Evolutionary conservation across 1,140 invertebrate genomes (phyloP).

Genomic region (Vanessa tameamea): DNA sequence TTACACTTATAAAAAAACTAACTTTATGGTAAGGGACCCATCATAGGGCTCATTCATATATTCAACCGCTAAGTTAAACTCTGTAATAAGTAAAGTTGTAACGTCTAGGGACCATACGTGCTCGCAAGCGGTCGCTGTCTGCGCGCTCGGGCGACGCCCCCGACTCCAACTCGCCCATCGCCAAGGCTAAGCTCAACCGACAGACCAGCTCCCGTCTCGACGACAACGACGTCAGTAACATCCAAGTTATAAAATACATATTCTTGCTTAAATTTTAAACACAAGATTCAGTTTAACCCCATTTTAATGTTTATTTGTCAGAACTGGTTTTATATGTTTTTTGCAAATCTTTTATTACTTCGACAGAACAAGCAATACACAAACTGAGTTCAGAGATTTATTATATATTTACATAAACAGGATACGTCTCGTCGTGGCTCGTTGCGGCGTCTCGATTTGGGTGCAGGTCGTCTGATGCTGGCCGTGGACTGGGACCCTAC

Average conservation of each 20-base stretch:
- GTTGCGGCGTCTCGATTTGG: slow-evolving; percentile 52
- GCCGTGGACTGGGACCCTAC: slow-evolving; percentile 95
- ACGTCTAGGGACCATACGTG: background rate
- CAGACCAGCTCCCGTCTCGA: slow-evolving; percentile 5
- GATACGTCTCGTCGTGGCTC: slow-evolving; percentile 26
- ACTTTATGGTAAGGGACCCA: too few relatives aligned
- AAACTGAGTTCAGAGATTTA: background rate
- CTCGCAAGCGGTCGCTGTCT: background rate
- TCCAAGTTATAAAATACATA: background rate
- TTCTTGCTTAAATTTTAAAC: too few relatives aligned
- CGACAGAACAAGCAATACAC: too few relatives aligned
- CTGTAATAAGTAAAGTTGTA: background rate
- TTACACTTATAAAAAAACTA: too few relatives aligned
- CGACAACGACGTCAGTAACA: background rate
- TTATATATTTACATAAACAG: background rate
- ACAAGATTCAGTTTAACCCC: too few relatives aligned
- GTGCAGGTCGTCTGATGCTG: slow-evolving; percentile 75
- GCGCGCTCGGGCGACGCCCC: slow-evolving; percentile 6
- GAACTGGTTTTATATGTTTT: too few relatives aligned
- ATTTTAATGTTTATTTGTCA: too few relatives aligned
- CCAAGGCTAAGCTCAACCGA: slow-evolving; percentile 9
- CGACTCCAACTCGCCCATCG: slow-evolving; percentile 13
- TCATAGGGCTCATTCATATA: too few relatives aligned
- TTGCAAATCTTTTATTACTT: too few relatives aligned
- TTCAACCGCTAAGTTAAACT: background rate